These are phyloP conservation scores for Drosophila albomicans DNA, from an alignment of 1,140 invertebrate genomes.

Conservation along the genomic window DNA sequence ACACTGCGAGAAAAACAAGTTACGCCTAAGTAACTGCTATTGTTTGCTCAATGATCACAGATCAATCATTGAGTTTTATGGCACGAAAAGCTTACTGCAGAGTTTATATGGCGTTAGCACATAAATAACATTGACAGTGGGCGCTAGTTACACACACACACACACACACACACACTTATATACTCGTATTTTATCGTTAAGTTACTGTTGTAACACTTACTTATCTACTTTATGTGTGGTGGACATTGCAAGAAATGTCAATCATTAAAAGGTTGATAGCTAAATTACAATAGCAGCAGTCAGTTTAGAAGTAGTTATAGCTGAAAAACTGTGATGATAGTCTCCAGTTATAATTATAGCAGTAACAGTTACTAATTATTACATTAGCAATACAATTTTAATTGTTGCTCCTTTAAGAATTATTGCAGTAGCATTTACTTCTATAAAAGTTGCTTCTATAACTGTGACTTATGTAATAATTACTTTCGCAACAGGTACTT, in stretches of 20 bases:
- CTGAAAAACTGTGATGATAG: too few species aligned
- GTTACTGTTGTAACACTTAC: neutral
- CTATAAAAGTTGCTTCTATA: too few species aligned
- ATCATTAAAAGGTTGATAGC: neutral
- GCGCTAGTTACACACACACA: neutral
- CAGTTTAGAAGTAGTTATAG: neutral
- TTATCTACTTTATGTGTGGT: too few species aligned
- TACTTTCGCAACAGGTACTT: too few species aligned
- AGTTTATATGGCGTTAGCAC: neutral
- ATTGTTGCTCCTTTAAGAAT: too few species aligned
- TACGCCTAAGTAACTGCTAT: neutral
- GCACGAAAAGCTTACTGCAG: neutral
- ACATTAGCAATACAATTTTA: too few species aligned
- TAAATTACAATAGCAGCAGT: neutral
- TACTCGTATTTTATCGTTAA: neutral
- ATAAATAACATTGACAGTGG: conserved; percentile 9
- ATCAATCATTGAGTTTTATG: conserved; percentile 2
- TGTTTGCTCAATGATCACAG: neutral
- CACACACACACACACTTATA: neutral
- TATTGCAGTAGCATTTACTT: too few species aligned
- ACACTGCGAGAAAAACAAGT: conserved; percentile 34
- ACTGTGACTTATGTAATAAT: too few species aligned
- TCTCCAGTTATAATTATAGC: too few species aligned
- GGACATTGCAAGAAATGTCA: neutral
- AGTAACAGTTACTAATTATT: too few species aligned